Base-by-base conservation (phyloP, 2,113 vertebrate genomes). In the Thymallus thymallus region DNA sequence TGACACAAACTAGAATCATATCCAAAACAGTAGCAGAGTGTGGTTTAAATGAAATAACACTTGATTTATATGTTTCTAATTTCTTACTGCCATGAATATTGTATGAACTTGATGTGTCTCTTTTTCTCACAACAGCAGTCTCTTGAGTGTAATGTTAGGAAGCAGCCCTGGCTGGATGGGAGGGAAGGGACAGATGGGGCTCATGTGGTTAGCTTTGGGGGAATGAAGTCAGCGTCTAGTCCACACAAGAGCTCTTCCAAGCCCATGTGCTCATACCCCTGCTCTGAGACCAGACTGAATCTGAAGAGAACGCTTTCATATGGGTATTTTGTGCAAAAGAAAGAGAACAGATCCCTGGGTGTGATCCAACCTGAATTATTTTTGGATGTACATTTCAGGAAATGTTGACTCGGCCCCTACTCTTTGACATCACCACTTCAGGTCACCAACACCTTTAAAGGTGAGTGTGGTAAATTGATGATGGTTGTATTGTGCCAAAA, bases 161-260 rank as follows among this genome's bases (percentile, higher is more conserved):
- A 90, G 87, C 82, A 56, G 82, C 69, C 71, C 85, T 90, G 86
- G 84, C 86, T 78, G 76, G 76, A 20, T 20, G 35, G 79, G 72
- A 71, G 24, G 35, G 35, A 12, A 10, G 35, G 35, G 35, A 84
- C 80, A 82, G 86, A 90, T 88, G 88, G 80, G 87, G 89, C 84
- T 88, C 75, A 82, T 87, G 89, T 51, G 86, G 89, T 79, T 68
- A 88, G 79, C 76, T 5, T 69, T 83, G 80, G 72, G 83, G 82
- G 48, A 73, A 88, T 92, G 89, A 92, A 84, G 86, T 92, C 89
- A 93, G 79, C 72, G 80, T 92, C 89, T 91, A 85, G 84, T 78
- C 76, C 76, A 64, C 74, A 84, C 83, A 78, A 78, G 81, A 84
- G 75, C 75, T 71, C 68, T 71, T 72, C 26, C 80, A 81, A 73